Evolutionary conservation across 1,140 invertebrate genomes (phyloP), one percentile per base, ranked within the genome.

Genomic region (Heliconius eleuchia): DNA sequence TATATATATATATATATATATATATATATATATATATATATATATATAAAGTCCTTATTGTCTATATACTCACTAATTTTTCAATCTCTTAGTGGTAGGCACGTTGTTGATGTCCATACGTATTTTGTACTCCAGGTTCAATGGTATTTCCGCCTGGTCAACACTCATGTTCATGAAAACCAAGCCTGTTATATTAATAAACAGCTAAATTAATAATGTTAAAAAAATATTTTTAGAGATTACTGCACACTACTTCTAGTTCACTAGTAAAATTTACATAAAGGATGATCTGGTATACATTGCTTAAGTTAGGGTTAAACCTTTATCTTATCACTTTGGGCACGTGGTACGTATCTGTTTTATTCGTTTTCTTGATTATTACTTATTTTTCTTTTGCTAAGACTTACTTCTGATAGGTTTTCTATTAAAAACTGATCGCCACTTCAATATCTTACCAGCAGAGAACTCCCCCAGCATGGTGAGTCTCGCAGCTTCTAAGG

Each of bases 61-160:
- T 23, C 9, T 57, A 18, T 73, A 3, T 81, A 92, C 92, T 88
- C 85, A 95, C 94, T 95, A 95, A 82, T 95, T 96, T 89, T 92
- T 96, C 55, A 95, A 86, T 91, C 95, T 95, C 19, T 91, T 95
- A 0, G 96, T 96, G 0, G 96, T 95, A 16, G 96, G 96, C 3
- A 96, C 95, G 80, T 96, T 96, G 76, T 97, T 96, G 18, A 96
- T 95, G 83, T 96, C 96, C 96, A 96, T 96, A 75, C 96, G 94
- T 57, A 97, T 95, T 85, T 96, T 96, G 82, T 97, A 96, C 30
- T 93, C 88, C 0, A 96, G 86, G 79, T 95, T 91, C 7, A 90
- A 76, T 0, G 92, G 88, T 1, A 94, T 77, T 4, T 89, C 84
- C 23, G 39, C 84, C n/a, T 85, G 82, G 8, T 87, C 81, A 6